These are phyloP conservation scores for Sycophaga agraensis DNA, from an alignment of 1,140 invertebrate species.

Conservation along the genomic window DNA sequence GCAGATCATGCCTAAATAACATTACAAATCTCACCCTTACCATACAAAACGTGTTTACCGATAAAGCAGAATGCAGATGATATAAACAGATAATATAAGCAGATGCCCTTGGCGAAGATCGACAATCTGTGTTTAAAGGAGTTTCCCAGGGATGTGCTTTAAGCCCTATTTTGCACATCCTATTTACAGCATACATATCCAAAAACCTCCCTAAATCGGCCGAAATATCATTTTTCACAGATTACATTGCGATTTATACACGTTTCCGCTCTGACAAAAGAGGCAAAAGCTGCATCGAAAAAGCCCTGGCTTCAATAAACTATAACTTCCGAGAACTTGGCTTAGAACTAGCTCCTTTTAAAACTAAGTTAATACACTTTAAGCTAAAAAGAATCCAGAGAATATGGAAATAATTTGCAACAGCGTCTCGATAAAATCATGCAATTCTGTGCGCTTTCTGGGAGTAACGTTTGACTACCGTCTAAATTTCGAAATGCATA, in stretches of 20 bases:
- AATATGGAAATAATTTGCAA: background rate
- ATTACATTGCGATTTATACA: background rate
- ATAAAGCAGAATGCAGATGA: background rate
- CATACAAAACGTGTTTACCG: background rate
- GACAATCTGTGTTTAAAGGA: background rate
- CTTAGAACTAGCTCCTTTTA: background rate
- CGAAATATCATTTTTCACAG: background rate
- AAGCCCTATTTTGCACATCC: background rate
- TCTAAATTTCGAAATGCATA: background rate
- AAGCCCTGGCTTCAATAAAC: background rate
- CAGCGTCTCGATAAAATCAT: background rate
- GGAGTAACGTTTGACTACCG: background rate
- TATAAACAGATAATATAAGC: background rate
- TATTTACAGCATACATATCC: background rate
- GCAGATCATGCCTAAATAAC: constrained; percentile 3
- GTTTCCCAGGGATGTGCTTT: constrained; percentile 5
- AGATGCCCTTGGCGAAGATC: background rate
- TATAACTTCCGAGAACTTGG: background rate
- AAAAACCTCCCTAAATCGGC: background rate
- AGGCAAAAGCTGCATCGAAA: background rate
- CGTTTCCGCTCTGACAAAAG: background rate
- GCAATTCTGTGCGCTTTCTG: background rate
- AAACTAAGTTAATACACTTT: background rate
- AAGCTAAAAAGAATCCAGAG: background rate
- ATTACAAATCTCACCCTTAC: background rate